phyloP scores from a whole-genome alignment of 1,140 invertebrate species.

The Teleogryllus occipitalis region DNA sequence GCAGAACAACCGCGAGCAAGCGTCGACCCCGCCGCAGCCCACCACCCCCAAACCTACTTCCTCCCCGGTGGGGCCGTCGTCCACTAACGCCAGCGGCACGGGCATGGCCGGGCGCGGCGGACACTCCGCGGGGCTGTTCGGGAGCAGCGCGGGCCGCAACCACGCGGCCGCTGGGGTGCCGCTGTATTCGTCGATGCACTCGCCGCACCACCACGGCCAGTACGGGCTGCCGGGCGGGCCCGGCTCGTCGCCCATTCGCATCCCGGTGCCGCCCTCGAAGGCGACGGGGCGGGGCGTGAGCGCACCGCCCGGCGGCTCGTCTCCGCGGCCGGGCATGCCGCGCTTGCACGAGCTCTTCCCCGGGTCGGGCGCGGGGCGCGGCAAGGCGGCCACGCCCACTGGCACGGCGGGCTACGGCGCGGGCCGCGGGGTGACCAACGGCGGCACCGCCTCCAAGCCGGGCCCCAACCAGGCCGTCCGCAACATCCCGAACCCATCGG shows the following conservation, averaged over 20 bases:
- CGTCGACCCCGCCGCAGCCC: background rate
- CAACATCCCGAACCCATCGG: slow-evolving; percentile 36
- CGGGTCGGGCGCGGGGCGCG: background rate
- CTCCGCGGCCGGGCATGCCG: background rate
- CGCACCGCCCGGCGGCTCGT: slow-evolving; percentile 6
- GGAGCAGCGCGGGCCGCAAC: too few relatives aligned
- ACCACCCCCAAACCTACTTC: background rate
- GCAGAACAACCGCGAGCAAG: background rate
- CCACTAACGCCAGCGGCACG: background rate
- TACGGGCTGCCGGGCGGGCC: background rate
- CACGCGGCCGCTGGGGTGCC: background rate
- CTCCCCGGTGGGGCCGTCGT: background rate
- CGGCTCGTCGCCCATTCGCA: slow-evolving; percentile 15
- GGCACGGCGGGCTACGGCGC: background rate
- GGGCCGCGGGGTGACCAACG: background rate
- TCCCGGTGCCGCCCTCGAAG: slow-evolving; percentile 10
- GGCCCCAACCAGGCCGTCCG: slow-evolving; percentile 34
- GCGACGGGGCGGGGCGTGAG: background rate
- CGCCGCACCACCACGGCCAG: background rate
- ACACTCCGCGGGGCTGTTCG: too few relatives aligned
- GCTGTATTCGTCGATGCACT: background rate
- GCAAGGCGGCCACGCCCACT: background rate
- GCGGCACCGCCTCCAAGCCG: slow-evolving; percentile 26
- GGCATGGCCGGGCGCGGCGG: too few relatives aligned
- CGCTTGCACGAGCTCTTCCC: slow-evolving; percentile 21